Base-by-base conservation (phyloP, 2,797 vertebrate genomes). In the Semotilus atromaculatus region DNA sequence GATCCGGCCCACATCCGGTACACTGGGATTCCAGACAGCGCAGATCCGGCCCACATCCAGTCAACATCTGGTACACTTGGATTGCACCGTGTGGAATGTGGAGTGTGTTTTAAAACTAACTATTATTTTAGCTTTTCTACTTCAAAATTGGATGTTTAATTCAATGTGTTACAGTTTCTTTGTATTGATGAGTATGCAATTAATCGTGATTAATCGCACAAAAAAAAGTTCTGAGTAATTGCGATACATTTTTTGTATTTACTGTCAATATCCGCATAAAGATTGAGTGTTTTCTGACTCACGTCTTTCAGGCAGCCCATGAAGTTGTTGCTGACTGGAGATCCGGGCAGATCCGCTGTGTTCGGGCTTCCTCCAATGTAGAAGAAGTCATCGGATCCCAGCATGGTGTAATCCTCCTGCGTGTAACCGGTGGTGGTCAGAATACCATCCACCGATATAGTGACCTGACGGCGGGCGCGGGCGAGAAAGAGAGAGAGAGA, bases 251-350 rank as follows among this genome's bases (percentile, higher is more conserved):
- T 40, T 40, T 40, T 43, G 19, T 21, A 53, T 53, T 53, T 8
- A 7, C 18, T 21, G 19, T 18, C 51, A 51, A 51, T 23, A 23
- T 3, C 51, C 3, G 3, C 23, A 21, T 10, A n/a, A 5, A n/a
- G 55, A 11, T 14, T 5, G 34, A 9, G 19, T 21, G 19, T 21
- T 19, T 10, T 70, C 55, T 14, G 18, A 95, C 97, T 98, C 89
- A 99, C 97, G 0, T 98, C 97, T 93, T 98, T 98, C 18, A 99
- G 96, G 92, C 97, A 99, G 88, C 97, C 97, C 97, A 98, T 98
- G 91, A 99, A 99, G 94, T 98, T 99, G 95, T 98, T 99, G 96
- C 97, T 99, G 94, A 99, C 97, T 0, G 97, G 97, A 0, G 97
- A 98, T 26, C 97, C 97, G 0, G 97, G 97, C 80, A 98, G 95